Percentiles rank a stretch among this genome's conserved stretches.
Evolutionary conservation across 1,140 invertebrate genomes (phyloP).

Genomic region (Diplogasteroides magnus): DNA sequence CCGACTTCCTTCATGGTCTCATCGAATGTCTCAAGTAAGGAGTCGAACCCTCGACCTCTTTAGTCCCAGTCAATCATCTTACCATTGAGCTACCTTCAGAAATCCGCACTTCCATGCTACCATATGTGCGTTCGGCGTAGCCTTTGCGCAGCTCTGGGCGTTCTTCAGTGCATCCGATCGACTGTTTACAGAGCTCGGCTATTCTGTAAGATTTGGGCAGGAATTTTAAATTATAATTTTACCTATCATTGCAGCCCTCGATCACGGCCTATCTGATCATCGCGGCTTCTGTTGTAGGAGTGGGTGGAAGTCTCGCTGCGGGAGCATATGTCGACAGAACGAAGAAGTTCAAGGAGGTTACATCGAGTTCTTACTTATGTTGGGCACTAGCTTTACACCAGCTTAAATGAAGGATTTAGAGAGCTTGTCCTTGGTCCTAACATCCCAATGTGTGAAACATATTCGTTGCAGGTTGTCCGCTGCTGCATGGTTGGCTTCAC

Average conservation of each 20-base stretch:
- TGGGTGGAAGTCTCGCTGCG: conserved; percentile 28
- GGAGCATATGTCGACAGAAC: conserved; percentile 36
- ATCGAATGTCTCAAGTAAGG: conserved; percentile 35
- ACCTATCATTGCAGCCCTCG: conserved; percentile 1
- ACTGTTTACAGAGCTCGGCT: conserved; percentile 18
- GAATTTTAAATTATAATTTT: background rate
- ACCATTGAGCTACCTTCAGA: conserved; percentile 18
- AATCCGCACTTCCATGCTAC: conserved; percentile 29
- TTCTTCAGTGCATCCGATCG: conserved; percentile 21
- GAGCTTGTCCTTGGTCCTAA: too few relatives aligned
- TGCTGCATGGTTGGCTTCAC: conserved; percentile 29
- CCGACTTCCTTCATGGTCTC: conserved; percentile 40
- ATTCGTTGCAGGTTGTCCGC: conserved; percentile 33
- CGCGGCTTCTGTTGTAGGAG: conserved; percentile 22
- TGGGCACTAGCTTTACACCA: too few relatives aligned
- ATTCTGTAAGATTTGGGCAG: conserved; percentile 11
- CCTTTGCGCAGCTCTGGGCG: conserved; percentile 31
- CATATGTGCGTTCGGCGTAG: conserved; percentile 25
- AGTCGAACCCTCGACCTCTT: background rate
- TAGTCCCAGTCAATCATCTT: too few relatives aligned
- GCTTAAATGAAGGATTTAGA: too few relatives aligned
- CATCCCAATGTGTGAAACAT: conserved; percentile 5
- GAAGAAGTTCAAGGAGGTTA: conserved; percentile 33
- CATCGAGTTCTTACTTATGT: too few relatives aligned
- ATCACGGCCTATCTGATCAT: conserved; percentile 23